A percentile compares a stretch with the other conserved stretches of the same genome.
phyloP scores from a whole-genome alignment of 2,113 vertebrate genomes.

The Dicentrarchus labrax region DNA sequence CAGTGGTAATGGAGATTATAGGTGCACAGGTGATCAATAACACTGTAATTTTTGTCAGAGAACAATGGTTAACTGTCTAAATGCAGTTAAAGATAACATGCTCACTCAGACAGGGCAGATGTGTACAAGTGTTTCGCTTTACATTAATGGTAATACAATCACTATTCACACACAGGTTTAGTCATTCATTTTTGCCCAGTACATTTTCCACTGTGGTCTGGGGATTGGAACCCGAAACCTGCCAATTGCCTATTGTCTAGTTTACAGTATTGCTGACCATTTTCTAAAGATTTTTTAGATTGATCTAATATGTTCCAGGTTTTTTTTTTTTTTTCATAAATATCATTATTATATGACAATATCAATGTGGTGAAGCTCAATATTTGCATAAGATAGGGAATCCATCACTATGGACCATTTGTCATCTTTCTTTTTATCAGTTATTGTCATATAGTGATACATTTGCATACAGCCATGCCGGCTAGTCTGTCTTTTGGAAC shows the following conservation, averaged over 20 bases:
- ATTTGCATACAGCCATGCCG: neutral
- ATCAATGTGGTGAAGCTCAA: neutral
- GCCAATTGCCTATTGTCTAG: neutral
- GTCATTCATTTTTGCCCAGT: neutral
- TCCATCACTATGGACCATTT: neutral
- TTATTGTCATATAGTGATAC: neutral
- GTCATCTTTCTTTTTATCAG: neutral
- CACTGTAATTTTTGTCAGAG: conserved; percentile 34
- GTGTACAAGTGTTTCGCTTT: neutral
- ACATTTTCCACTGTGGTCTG: neutral
- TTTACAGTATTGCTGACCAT: neutral
- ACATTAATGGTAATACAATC: neutral
- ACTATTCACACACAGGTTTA: neutral
- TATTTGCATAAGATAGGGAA: neutral
- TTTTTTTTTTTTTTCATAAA: conserved; percentile 1
- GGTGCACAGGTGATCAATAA: conserved; percentile 46
- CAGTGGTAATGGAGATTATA: conserved; percentile 56
- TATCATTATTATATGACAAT: neutral
- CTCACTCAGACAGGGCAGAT: neutral
- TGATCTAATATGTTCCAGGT: neutral
- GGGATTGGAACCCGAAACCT: neutral
- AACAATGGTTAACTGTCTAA: conserved; percentile 20
- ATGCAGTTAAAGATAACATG: conserved; percentile 26
- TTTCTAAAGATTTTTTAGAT: neutral
- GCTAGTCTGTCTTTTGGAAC: neutral